Conservation (phyloP, 2,888 invertebrate genomes). For the Drosophila anomelani region DNA sequence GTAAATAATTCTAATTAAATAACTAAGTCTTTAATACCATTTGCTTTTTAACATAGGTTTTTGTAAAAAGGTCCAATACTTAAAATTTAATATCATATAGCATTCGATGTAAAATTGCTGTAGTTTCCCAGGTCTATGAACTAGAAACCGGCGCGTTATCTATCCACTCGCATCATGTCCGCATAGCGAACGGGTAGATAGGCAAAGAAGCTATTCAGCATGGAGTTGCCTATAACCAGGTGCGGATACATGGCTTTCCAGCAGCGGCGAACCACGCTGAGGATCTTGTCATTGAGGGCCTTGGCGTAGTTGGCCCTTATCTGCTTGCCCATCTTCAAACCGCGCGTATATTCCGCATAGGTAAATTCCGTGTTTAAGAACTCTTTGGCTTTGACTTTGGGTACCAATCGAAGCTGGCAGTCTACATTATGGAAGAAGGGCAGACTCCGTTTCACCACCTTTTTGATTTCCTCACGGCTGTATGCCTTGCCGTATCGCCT, state of each 20-base stretch:
- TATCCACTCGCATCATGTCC: constrained; percentile 15
- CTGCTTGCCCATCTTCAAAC: not conserved
- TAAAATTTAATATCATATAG: constrained; percentile 2
- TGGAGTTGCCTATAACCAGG: constrained; percentile 3
- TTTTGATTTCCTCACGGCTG: constrained; percentile 34
- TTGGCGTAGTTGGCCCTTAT: constrained; percentile 1
- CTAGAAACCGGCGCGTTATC: too few species aligned
- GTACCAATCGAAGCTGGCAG: not conserved
- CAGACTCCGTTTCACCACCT: not conserved
- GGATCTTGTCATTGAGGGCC: constrained; percentile 10
- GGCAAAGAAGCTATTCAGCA: constrained; percentile 28
- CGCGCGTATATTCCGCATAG: not conserved
- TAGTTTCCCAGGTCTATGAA: too few species aligned
- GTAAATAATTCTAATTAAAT: not conserved
- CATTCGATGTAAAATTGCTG: not conserved
- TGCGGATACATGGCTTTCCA: constrained; percentile 21
- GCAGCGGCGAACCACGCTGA: constrained; percentile 3
- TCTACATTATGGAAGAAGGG: not conserved
- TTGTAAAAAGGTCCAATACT: not conserved
- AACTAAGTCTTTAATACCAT: not conserved
- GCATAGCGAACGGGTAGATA: constrained; percentile 33
- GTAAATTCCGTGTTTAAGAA: not conserved
- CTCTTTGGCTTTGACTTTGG: not conserved
- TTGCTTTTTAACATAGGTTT: not conserved
- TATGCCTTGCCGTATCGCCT: constrained; percentile 58